Base-by-base conservation (phyloP, 1,140 invertebrate genomes). In the Druon quercuslanigerum region DNA sequence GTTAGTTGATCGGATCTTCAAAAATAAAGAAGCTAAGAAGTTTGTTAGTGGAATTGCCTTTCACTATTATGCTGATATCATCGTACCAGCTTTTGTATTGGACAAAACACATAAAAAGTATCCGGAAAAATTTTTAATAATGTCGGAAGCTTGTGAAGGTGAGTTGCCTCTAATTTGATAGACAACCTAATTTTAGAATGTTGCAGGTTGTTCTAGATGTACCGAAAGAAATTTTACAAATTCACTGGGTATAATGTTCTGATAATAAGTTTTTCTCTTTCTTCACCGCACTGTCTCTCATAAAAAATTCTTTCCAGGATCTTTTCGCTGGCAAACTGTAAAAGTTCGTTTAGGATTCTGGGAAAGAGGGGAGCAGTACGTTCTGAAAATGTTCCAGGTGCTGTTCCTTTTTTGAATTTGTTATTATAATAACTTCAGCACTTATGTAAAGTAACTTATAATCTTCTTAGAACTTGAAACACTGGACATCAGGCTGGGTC, bases 341-440 rank as follows among this genome's bases (percentile, higher is more conserved):
- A 91, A 92, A 78, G 94, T 95, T 13, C 81, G 90, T 25, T 88
- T 96, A n/a, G 97, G 96, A 57, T 94, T 93, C 14, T 98, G 96
- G 96, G 83, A 90, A 2, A 91, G 96, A 82, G 96, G 92, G 12
- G 94, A 95, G 86, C 82, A 81, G 57, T 97, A 98, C 86, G 92
- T 94, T 1, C 82, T 88, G 56, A 92, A 95, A 85, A 96, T 97
- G 74, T 93, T 97, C 50, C 87, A 94, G 80, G 94, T 94, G 91
- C 88, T 73, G 51, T 51, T 56, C 19, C 73, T 54, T n/a, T 33
- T 33, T 33, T 33, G 25, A 33, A 33, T 33, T 33, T 33, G 25
- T 33, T 33, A 33, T 33, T 33, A 33, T 33, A 33, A 5, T 33
- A 5, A 33, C 25, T 33, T 33, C 25, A 33, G 25, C 25, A 33